Evolutionary conservation across 2,888 invertebrate genomes (phyloP), one percentile per base, ranked within the genome.

Genomic region (Blastobasis adustella): DNA sequence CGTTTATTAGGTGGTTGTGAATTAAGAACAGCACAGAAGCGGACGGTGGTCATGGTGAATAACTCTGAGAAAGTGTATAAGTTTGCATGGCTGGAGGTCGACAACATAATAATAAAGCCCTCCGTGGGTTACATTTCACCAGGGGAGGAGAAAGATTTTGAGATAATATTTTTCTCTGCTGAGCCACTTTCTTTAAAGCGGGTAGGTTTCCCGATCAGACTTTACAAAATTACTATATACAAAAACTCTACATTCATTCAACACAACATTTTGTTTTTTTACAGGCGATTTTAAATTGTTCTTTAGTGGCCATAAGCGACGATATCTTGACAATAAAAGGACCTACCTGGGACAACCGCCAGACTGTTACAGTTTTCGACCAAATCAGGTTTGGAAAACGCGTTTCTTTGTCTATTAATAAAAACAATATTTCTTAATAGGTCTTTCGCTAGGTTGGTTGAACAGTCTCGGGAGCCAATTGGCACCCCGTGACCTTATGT

Each of bases 31-130:
- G 62, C 79, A 43, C 79, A 85, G 55, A 80, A 69, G 61, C 71
- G 83, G 51, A 73, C 85, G 23, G 64, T 85, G 1, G 68, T 78
- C 4, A 83, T 88, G 84, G 71, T 79, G 0, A 88, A 88, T 57
- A 86, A 87, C 68, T 88, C 86, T 0, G 85, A 84, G 49, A 87
- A 84, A 61, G 79, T 88, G 1, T 88, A 87, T 54, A 84, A 79
- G 65, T 88, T 88, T 55, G 62, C 57, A 50, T 88, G 86, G 86
- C 58, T 61, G 5, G 67, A 73, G 53, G 62, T 71, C n/a, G 80
- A 81, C 4, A 55, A 65, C 51, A 53, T 88, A 45, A 63, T 81
- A 37, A 70, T 84, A 7, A 85, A 76, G 58, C 88, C 88, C 0
- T 77, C 79, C 0, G 56, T 75, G n/a, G 88, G 88, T 0, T 87